A percentile compares a stretch with the other conserved stretches of the same genome.
Evolutionary conservation across 53 echinoderm and acorn worm species (phyloP).

Genomic region (Hippasteria phrygiana): DNA sequence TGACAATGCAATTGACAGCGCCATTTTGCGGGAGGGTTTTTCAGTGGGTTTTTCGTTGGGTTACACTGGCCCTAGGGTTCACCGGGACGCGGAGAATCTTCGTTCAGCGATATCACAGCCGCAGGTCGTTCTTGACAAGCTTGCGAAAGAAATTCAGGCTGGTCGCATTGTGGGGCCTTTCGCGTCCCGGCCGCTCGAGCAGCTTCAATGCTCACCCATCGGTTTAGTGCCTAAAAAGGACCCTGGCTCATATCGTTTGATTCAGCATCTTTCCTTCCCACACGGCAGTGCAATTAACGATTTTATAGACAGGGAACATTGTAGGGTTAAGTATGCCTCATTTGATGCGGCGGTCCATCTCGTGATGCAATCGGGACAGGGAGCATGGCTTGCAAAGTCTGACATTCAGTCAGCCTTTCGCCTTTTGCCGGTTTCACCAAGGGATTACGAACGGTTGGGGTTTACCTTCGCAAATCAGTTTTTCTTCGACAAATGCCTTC

Average conservation of each 20-base stretch:
- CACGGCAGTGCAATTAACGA: constrained; percentile 38
- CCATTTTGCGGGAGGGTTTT: constrained; percentile 29
- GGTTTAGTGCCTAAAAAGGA: constrained; percentile 50
- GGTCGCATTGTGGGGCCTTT: constrained; percentile 43
- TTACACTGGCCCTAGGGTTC: constrained; percentile 23
- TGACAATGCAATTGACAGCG: not conserved
- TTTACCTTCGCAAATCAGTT: constrained; percentile 11
- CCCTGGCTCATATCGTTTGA: constrained; percentile 33
- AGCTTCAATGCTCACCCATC: constrained; percentile 23
- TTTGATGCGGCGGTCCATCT: constrained; percentile 42
- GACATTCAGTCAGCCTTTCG: constrained; percentile 35
- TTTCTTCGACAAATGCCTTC: constrained; percentile 68
- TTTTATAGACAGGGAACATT: constrained; percentile 39
- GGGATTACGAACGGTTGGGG: not conserved
- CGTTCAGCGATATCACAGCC: constrained; percentile 22
- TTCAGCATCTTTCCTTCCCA: constrained; percentile 49
- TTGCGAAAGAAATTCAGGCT: constrained; percentile 21
- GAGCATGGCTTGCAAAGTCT: constrained; percentile 25
- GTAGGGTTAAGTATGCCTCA: constrained; percentile 11
- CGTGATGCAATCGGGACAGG: constrained; percentile 10
- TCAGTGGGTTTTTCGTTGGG: constrained; percentile 44
- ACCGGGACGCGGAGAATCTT: constrained; percentile 13
- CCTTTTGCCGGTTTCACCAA: constrained; percentile 2
- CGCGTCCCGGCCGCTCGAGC: not conserved
- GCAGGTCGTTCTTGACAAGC: not conserved